Base-by-base conservation (phyloP, 2,797 vertebrate genomes). In the Pachyuromys duprasi region DNA sequence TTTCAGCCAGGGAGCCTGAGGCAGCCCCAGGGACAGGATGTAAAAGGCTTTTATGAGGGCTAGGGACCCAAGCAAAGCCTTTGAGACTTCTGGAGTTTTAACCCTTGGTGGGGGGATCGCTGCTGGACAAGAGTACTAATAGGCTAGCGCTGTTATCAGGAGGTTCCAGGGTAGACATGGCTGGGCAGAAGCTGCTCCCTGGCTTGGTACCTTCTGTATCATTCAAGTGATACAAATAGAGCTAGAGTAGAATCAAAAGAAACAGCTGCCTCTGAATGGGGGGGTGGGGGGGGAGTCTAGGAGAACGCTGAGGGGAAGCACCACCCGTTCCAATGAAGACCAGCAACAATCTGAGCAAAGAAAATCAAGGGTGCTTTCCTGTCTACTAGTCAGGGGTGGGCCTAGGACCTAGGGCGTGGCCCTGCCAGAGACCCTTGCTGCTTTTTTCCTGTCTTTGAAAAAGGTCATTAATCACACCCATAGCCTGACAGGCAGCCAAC, bases 1-100 rank as follows among this genome's bases (percentile, higher is more conserved):
- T 97, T 96, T 97, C 97, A n/a, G 91, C 95, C 96, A 89, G 96
- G 67, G 93, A 96, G 93, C 33, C 17, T 0, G 62, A 96, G 89
- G 95, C 95, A 67, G 96, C 96, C 83, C 3, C 11, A 69, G 86
- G 89, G 98, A 95, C 82, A 74, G 93, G 20, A 92, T 62, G 65
- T 17, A 89, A 95, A 94, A 93, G 74, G 76, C 86, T 57, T 57
- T 97, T 90, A 87, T 86, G 75, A 93, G 72, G 91, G 69, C 95
- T 74, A 60, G 17, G 49, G 89, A 74, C 95, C 87, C 2, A 74
- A 63, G 45, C 1, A 1, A 72, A 67, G 45, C 36, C 67, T 83
- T 24, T 22, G 24, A 74, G 67, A 89, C 95, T 95, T 94, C 89
- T 13, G 33, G 55, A 93, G 70, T 92, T 76, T 96, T 96, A 90